A percentile compares a stretch with the other conserved stretches of the same genome.
Conservation (phyloP, 2,797 vertebrate species). For the Mallotus villosus region DNA sequence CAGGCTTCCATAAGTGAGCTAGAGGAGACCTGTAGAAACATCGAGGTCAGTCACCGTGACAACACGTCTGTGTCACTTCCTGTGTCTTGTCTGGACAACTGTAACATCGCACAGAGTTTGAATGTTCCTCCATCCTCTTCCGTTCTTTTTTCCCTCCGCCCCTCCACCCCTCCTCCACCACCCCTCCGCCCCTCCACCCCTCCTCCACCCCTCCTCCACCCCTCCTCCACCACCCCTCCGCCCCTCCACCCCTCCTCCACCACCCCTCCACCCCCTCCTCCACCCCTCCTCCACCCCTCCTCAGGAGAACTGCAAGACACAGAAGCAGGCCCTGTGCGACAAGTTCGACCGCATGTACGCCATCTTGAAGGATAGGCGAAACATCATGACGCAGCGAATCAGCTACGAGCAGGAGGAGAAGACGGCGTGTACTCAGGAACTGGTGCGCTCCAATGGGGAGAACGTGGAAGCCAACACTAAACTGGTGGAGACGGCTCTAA, state of each 20-base stretch:
- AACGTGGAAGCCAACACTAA: constrained; percentile 63
- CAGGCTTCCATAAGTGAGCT: constrained; percentile 64
- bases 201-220: background rate
- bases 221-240: no score
- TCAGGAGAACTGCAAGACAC: constrained; percentile 70
- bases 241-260: background rate
- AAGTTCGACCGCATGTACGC: constrained; percentile 66
- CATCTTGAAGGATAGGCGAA: constrained; percentile 71
- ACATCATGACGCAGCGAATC: constrained; percentile 75
- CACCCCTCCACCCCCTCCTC: no score
- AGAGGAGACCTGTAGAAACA: constrained; percentile 63
- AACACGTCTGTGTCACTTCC: background rate
- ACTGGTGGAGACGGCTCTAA: constrained; percentile 56
- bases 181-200: background rate
- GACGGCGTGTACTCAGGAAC: constrained; percentile 48
- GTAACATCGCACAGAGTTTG: background rate
- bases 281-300: no score
- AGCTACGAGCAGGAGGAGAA: constrained; percentile 75
- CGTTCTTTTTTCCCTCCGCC: background rate
- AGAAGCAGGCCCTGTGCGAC: constrained; percentile 75
- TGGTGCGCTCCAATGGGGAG: constrained; percentile 64
- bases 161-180: background rate
- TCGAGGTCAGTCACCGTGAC: constrained; percentile 63
- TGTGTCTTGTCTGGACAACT: background rate
- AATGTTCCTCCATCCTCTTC: no score